Conservation (phyloP, 2,797 vertebrate genomes). For the Alfaro cultratus region DNA sequence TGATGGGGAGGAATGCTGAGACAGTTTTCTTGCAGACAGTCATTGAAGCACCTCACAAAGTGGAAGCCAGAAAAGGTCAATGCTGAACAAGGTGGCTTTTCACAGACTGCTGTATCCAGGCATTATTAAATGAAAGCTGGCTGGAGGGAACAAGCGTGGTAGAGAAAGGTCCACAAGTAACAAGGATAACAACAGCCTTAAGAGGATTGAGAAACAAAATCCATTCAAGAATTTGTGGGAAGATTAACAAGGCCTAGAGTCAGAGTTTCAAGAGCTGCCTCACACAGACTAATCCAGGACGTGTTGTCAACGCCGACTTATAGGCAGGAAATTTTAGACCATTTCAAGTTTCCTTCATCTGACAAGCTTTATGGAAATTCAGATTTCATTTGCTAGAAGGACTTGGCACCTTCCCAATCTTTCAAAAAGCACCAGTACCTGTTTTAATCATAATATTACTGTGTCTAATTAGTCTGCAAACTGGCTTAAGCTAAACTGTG, state of each 20-base stretch:
- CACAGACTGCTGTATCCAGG: neutral
- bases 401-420: neutral
- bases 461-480: neutral
- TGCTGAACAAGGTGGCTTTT: slow-evolving; percentile 2
- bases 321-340: neutral
- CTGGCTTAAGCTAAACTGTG: neutral
- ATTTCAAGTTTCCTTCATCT: neutral
- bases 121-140: neutral
- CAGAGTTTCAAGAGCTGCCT: neutral
- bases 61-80: neutral
- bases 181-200: slow-evolving; percentile 11
- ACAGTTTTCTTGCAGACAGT: neutral
- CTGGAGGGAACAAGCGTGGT: neutral
- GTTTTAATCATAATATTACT: neutral
- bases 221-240: neutral
- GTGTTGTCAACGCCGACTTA: neutral
- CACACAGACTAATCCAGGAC: neutral
- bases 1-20: neutral
- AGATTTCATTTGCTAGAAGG: neutral
- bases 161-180: neutral
- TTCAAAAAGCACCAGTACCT: neutral
- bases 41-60: neutral
- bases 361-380: neutral
- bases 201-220: slow-evolving; percentile 6
- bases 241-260: neutral